These are phyloP conservation scores for Elymnias hypermnestra DNA, from an alignment of 1,140 invertebrate genomes.

Conservation along the genomic window DNA sequence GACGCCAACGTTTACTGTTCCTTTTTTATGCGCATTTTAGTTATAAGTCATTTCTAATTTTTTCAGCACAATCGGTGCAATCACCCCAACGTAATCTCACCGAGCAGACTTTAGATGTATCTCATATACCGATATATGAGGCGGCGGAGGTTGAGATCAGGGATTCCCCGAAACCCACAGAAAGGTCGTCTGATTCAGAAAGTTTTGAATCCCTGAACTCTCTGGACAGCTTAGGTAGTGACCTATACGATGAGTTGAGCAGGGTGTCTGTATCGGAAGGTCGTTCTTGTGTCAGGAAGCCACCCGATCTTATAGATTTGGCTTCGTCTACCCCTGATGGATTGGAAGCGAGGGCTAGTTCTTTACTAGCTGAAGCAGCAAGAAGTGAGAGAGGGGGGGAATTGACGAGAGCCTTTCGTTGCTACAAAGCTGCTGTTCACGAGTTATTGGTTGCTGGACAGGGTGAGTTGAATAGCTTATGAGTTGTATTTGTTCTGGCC, in stretches of 20 bases:
- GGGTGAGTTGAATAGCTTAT: too few species aligned
- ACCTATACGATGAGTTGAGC: slow-evolving; percentile 50
- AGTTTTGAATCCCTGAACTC: slow-evolving; percentile 58
- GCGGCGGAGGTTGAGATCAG: slow-evolving; percentile 51
- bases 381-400: slow-evolving; percentile 56
- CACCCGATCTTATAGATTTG: slow-evolving; percentile 63
- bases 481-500: too few species aligned
- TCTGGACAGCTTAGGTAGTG: slow-evolving; percentile 46
- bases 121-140: slow-evolving; percentile 63
- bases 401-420: slow-evolving; percentile 56
- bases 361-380: slow-evolving; percentile 56
- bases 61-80: slow-evolving; percentile 25
- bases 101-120: slow-evolving; percentile 35
- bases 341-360: slow-evolving; percentile 51
- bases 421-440: slow-evolving; percentile 66
- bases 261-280: slow-evolving; percentile 43
- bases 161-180: slow-evolving; percentile 30
- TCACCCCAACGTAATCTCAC: slow-evolving; percentile 4
- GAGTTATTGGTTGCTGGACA: slow-evolving; percentile 70
- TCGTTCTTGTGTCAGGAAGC: slow-evolving; percentile 38
- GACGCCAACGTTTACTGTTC: too few species aligned
- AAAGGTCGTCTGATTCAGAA: slow-evolving; percentile 28
- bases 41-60: too few species aligned
- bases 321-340: slow-evolving; percentile 39
- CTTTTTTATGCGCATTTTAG: too few species aligned